phyloP scores from a whole-genome alignment of 1,140 invertebrate species.

The Leptestheria dahalacensis region DNA sequence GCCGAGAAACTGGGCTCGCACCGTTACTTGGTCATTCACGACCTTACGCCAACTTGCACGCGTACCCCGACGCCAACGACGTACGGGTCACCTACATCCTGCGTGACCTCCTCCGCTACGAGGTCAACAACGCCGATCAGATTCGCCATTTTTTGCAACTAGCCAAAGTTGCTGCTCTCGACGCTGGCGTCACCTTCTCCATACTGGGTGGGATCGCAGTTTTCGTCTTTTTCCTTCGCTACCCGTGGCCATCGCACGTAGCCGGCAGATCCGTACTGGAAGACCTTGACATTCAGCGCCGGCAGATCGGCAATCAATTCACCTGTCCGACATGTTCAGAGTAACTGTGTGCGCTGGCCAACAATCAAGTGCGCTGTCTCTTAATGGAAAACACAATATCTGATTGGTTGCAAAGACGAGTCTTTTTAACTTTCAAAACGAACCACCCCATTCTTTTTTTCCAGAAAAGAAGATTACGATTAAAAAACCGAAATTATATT shows the following conservation, averaged over 20 bases:
- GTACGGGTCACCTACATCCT: not conserved
- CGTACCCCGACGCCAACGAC: not conserved
- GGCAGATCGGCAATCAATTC: not conserved
- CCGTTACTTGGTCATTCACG: too few species aligned
- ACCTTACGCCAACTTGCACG: too few species aligned
- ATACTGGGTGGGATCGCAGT: not conserved
- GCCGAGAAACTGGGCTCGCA: too few species aligned
- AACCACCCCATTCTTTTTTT: too few species aligned
- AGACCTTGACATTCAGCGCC: too few species aligned
- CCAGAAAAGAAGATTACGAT: not conserved
- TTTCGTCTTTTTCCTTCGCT: not conserved
- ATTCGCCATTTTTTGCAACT: not conserved
- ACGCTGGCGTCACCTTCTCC: too few species aligned
- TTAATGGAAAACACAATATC: not conserved
- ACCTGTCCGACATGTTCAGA: not conserved
- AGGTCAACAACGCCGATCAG: conserved; percentile 1
- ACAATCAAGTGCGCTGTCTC: not conserved
- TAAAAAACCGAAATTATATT: not conserved
- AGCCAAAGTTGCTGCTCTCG: too few species aligned
- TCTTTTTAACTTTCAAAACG: not conserved
- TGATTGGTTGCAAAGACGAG: not conserved
- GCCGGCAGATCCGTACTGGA: not conserved
- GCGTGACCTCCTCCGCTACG: not conserved
- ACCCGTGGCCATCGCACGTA: not conserved
- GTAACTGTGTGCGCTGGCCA: not conserved